phyloP scores from a whole-genome alignment of 1,140 invertebrate species.

The Nephotettix cincticeps region DNA sequence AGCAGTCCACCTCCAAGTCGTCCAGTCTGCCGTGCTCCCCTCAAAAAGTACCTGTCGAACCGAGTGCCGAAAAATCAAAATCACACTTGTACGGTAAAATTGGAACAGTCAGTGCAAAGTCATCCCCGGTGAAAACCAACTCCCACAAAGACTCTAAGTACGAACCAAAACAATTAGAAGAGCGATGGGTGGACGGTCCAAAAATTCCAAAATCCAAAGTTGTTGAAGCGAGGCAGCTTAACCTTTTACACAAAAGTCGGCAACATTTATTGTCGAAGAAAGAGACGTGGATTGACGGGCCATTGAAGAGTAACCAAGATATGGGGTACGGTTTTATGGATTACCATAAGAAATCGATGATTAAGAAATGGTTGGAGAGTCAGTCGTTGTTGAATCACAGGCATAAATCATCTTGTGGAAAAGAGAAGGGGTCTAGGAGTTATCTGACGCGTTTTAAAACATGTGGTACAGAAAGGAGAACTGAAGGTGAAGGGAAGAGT shows the following conservation, averaged over 20 bases:
- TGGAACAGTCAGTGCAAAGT: background rate
- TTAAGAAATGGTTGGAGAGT: slow-evolving; percentile 90
- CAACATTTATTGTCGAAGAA: slow-evolving; percentile 40
- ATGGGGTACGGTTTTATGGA: slow-evolving; percentile 83
- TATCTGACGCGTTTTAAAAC: slow-evolving; percentile 55
- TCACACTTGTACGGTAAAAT: background rate
- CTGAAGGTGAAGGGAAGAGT: slow-evolving; percentile 28
- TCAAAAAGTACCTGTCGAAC: background rate
- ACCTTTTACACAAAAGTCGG: slow-evolving; percentile 46
- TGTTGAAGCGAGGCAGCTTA: slow-evolving; percentile 67
- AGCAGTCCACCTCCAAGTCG: background rate
- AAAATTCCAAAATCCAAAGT: slow-evolving; percentile 79
- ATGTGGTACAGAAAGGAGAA: slow-evolving; percentile 53
- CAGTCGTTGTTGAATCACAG: slow-evolving; percentile 72
- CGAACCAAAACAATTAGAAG: slow-evolving; percentile 54
- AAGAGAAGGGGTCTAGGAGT: slow-evolving; percentile 18
- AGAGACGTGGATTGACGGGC: slow-evolving; percentile 95
- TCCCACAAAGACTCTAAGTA: background rate
- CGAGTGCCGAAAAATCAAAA: background rate
- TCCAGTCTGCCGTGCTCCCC: background rate
- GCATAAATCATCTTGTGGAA: slow-evolving; percentile 12
- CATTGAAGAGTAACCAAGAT: slow-evolving; percentile 44
- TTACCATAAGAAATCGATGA: slow-evolving; percentile 88
- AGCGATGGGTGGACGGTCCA: slow-evolving; percentile 96
- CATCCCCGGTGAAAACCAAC: background rate